phyloP scores from a whole-genome alignment of 2,113 vertebrate species.

The Cryptoleucopteryx plumbea region DNA sequence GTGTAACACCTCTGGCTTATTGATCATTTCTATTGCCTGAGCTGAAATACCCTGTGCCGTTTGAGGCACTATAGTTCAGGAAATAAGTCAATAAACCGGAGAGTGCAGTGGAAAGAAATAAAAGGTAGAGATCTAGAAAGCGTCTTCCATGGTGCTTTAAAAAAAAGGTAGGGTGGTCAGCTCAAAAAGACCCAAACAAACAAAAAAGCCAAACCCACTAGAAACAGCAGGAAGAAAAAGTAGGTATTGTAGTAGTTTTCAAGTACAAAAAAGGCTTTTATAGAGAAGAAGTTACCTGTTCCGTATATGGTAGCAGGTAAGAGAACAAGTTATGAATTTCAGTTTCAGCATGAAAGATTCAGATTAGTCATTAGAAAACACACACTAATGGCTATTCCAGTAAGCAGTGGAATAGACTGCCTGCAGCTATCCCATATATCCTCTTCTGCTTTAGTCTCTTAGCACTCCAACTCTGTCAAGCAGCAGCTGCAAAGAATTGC shows the following conservation, averaged over 20 bases:
- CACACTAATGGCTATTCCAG: neutral
- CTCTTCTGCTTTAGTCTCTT: neutral
- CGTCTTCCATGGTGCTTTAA: neutral
- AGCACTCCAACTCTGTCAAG: neutral
- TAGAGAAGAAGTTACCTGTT: neutral
- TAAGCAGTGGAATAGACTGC: neutral
- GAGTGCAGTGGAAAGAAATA: neutral
- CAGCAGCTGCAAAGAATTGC: neutral
- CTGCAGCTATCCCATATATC: neutral
- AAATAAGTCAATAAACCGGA: neutral
- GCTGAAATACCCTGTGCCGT: neutral
- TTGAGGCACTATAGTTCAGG: neutral
- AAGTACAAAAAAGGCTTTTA: neutral
- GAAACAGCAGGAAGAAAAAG: neutral
- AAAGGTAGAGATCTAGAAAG: neutral
- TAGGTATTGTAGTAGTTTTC: neutral
- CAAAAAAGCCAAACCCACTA: neutral
- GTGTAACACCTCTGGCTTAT: neutral
- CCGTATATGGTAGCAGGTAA: neutral
- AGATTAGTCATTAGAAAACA: neutral
- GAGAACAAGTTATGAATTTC: neutral
- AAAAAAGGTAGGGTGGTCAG: neutral
- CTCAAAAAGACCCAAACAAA: neutral
- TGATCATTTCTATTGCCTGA: neutral
- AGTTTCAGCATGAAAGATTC: neutral